phyloP scores from a whole-genome alignment of 2,113 vertebrate genomes.

The Tragelaphus strepsiceros region DNA sequence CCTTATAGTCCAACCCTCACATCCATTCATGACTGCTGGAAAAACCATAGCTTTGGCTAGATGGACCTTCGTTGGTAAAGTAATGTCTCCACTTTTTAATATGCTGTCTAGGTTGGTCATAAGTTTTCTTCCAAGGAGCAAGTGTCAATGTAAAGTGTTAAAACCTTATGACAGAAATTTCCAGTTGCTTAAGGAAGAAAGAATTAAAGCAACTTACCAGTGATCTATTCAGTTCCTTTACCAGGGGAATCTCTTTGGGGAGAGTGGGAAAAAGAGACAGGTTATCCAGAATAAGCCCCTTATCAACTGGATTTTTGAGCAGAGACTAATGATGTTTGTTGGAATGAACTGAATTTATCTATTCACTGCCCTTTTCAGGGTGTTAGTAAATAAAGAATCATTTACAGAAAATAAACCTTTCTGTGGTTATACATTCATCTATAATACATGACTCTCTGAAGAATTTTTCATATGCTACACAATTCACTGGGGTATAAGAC shows the following conservation, averaged over 20 bases:
- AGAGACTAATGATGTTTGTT: background rate
- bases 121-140: background rate
- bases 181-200: background rate
- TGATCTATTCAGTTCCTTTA: background rate
- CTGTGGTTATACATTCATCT: background rate
- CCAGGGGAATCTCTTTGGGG: background rate
- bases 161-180: background rate
- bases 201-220: background rate
- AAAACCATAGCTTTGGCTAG: background rate
- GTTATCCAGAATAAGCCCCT: background rate
- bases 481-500: background rate
- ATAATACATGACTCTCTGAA: background rate
- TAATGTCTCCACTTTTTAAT: background rate
- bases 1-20: background rate
- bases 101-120: background rate
- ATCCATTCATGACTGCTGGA: background rate
- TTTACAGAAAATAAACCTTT: background rate
- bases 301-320: background rate
- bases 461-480: background rate
- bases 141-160: background rate
- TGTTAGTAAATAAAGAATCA: background rate
- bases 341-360: background rate
- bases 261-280: background rate
- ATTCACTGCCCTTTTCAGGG: background rate
- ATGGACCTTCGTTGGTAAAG: background rate